Base-by-base conservation (phyloP, 2,888 invertebrate species). In the Xiphydria camelus region DNA sequence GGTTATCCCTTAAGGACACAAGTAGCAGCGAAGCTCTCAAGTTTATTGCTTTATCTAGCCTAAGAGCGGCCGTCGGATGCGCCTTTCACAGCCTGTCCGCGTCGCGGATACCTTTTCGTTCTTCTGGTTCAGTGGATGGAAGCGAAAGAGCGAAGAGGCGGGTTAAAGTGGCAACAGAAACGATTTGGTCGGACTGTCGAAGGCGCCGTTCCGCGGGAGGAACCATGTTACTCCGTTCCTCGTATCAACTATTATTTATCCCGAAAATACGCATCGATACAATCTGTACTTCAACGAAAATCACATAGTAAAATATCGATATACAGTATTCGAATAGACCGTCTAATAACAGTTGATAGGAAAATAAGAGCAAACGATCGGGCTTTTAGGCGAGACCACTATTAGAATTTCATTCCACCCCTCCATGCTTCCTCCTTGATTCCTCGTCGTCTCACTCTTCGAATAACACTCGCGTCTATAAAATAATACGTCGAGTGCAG, bases 291-390 rank as follows among this genome's bases (percentile, higher is more conserved):
- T 10, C 19, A 25, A 32, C 25, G 18, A 23, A 57, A 53, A 49
- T 61, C 54, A 53, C 54, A 55, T 64, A 63, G 61, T 59, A 62
- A 66, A 66, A 66, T 64, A 61, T 61, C 55, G 53, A 62, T 56
- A 55, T 67, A 62, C 55, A 58, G 50, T 57, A 54, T 57, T 63
- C 43, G 51, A 56, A 55, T 53, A 52, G 47, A 59, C 47, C 41
- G 45, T 56, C 49, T 59, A 53, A 51, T 55, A 61, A 62, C 57
- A 53, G 55, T 48, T 46, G 50, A 57, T 64, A 59, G 53, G 56
- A 59, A 59, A 58, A 59, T 61, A 61, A 61, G 43, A 47, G 54
- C 14, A 20, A 34, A 5, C 18, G 10, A 20, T 41, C 23, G 9
- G 14, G 14, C 21, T 22, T n/a, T 38, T 10, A 4, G 14, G 10